Conservation (phyloP, 2,797 vertebrate species). For the Muraenolepis orangiensis region DNA sequence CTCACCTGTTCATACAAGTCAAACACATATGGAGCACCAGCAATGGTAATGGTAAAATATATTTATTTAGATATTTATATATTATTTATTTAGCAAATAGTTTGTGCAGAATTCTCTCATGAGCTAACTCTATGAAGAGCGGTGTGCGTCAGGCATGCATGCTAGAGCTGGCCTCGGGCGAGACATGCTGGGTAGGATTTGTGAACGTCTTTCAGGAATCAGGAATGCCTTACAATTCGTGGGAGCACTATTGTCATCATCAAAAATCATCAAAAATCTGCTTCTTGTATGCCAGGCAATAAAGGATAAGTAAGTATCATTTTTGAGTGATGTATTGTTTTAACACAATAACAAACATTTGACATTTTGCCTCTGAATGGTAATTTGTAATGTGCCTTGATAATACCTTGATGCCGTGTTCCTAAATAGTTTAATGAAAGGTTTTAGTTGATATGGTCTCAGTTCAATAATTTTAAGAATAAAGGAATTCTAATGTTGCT, state of each 20-base stretch:
- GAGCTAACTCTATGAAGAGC: neutral
- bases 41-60: neutral
- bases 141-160: neutral
- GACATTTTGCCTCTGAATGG: neutral
- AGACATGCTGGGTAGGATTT: neutral
- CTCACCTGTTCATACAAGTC: neutral
- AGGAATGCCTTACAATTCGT: neutral
- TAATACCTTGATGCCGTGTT: neutral
- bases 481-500: neutral
- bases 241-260: neutral
- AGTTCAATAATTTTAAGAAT: neutral
- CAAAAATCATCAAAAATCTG: neutral
- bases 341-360: neutral
- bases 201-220: neutral
- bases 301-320: neutral
- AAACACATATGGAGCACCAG: neutral
- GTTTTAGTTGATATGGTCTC: neutral
- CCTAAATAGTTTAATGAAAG: neutral
- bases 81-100: neutral
- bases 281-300: neutral
- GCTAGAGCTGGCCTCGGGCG: neutral
- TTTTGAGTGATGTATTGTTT: neutral
- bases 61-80: neutral
- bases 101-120: neutral
- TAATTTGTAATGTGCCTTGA: neutral